Conservation (phyloP, 2,888 invertebrate genomes). For the Polydrusus cervinus region DNA sequence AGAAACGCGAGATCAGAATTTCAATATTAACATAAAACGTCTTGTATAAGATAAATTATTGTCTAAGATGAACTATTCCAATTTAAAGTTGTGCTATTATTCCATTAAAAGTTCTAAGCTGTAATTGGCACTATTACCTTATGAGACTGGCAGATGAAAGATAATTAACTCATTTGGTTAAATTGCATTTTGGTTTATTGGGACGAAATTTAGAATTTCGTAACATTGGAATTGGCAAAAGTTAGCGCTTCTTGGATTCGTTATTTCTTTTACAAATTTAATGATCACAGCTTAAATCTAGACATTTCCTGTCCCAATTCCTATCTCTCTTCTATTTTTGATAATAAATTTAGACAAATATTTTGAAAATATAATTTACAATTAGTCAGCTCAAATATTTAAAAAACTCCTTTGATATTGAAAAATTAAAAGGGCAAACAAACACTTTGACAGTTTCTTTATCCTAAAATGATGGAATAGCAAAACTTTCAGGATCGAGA, state of each 20-base stretch:
- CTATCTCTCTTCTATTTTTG: neutral
- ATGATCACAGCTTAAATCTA: neutral
- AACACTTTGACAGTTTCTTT: too few relatives aligned
- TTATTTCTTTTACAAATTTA: too few relatives aligned
- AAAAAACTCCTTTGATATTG: too few relatives aligned
- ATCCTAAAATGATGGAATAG: neutral
- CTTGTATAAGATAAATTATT: neutral
- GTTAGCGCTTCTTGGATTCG: too few relatives aligned
- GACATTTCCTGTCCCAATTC: neutral
- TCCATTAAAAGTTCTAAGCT: constrained; percentile 8
- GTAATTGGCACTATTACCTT: constrained; percentile 10
- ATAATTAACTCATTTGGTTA: constrained; percentile 8
- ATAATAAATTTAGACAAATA: neutral
- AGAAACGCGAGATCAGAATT: neutral
- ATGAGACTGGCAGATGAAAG: neutral
- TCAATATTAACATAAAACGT: too few relatives aligned
- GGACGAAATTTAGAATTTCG: neutral
- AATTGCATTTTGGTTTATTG: neutral
- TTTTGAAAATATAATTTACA: too few relatives aligned
- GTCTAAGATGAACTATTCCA: constrained; percentile 13
- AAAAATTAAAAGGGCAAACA: too few relatives aligned
- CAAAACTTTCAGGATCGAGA: neutral
- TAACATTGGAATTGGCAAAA: too few relatives aligned
- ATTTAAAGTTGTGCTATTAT: constrained; percentile 17
- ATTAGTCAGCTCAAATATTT: too few relatives aligned